Conservation (phyloP, 2,888 invertebrate species). For the Zhuqinia jingwanae region DNA sequence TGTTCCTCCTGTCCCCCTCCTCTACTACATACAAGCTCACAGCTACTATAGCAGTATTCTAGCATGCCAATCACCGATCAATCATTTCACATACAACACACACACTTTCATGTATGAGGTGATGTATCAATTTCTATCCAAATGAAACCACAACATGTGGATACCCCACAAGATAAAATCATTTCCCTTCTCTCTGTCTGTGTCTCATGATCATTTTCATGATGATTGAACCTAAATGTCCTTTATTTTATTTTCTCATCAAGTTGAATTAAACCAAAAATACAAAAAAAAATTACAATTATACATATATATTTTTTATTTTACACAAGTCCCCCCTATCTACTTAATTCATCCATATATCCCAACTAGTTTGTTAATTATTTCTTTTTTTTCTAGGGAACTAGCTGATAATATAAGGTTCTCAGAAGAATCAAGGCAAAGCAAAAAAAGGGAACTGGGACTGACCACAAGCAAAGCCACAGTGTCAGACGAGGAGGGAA, state of each 20-base stretch:
- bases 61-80: slow-evolving; percentile 8
- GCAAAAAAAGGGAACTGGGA: slow-evolving; percentile 27
- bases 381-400: slow-evolving; percentile 22
- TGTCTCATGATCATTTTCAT: background rate
- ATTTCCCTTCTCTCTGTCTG: background rate
- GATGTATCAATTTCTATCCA: slow-evolving; percentile 30
- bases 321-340: background rate
- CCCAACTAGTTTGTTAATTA: slow-evolving; percentile 22
- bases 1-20: slow-evolving; percentile 45
- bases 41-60: too few relatives aligned
- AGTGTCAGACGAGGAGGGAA: background rate
- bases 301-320: too few relatives aligned
- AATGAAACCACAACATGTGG: background rate
- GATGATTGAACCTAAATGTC: background rate
- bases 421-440: slow-evolving; percentile 50
- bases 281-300: too few relatives aligned
- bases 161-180: background rate
- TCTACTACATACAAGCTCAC: background rate
- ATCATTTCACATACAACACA: slow-evolving; percentile 9
- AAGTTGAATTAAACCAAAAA: background rate
- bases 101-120: slow-evolving; percentile 9
- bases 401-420: slow-evolving; percentile 1
- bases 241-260: background rate
- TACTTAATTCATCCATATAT: background rate
- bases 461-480: slow-evolving; percentile 54